Percentiles rank a stretch among this genome's conserved stretches.
These are phyloP conservation scores for Nebria ingens DNA, from an alignment of 1,140 invertebrate genomes.

Conservation along the genomic window DNA sequence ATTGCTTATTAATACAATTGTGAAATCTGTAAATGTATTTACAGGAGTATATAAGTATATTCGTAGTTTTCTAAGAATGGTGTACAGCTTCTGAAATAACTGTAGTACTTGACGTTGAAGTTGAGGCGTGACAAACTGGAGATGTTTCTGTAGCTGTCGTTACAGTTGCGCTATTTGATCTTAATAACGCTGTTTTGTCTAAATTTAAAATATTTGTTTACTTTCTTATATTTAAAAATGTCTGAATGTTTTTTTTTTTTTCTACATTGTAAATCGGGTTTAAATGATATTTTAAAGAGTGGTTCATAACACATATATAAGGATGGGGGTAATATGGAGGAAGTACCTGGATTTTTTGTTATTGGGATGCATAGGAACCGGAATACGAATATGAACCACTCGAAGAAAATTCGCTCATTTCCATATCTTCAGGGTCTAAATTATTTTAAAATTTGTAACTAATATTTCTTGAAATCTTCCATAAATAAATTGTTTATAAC, in stretches of 20 bases:
- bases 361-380: background rate
- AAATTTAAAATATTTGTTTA: background rate
- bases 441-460: background rate
- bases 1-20: too few relatives aligned
- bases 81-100: background rate
- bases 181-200: background rate
- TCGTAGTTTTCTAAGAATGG: too few relatives aligned
- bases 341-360: background rate
- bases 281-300: background rate
- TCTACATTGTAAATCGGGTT: background rate
- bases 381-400: background rate
- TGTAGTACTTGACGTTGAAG: background rate
- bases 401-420: background rate
- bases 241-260: background rate
- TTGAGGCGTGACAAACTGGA: background rate
- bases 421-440: background rate
- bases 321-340: background rate
- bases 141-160: background rate
- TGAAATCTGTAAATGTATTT: too few relatives aligned
- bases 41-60: too few relatives aligned
- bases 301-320: too few relatives aligned
- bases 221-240: background rate
- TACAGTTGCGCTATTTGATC: background rate
- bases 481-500: background rate
- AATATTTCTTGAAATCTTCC: background rate